Conservation (phyloP, 37 sponge, comb jelly and placozoan genomes). For the Aphrocallistes beatrix region DNA sequence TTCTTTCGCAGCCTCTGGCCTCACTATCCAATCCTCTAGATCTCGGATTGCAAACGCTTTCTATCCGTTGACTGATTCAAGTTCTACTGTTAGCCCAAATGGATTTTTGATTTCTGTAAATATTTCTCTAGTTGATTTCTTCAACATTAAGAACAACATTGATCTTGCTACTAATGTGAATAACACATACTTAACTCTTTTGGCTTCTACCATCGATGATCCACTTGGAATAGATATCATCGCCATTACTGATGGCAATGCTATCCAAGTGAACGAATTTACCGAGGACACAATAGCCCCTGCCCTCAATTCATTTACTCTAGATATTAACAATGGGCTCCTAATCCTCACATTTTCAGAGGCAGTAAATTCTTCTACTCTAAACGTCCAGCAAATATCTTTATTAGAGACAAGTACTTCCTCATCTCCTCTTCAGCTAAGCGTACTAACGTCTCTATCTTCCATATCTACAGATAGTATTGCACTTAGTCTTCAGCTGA, state of each 20-base stretch:
- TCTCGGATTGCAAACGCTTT: background rate
- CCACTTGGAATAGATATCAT: constrained; percentile 48
- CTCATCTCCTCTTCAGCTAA: background rate
- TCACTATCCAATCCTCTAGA: constrained; percentile 48
- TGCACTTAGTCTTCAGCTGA: constrained; percentile 26
- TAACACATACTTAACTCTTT: constrained; percentile 57
- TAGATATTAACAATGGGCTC: constrained; percentile 51
- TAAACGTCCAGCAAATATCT: constrained; percentile 29
- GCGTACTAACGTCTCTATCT: background rate
- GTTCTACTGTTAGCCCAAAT: constrained; percentile 26
- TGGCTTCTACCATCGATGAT: constrained; percentile 58
- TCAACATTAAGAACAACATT: constrained; percentile 41
- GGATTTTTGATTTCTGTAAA: constrained; percentile 40
- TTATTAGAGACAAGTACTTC: constrained; percentile 17
- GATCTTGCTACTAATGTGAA: constrained; percentile 43
- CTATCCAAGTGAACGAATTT: constrained; percentile 30
- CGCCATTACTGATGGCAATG: constrained; percentile 70
- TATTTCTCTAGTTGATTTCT: constrained; percentile 49
- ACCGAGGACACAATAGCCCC: constrained; percentile 37
- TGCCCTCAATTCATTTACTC: constrained; percentile 26
- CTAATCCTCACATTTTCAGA: constrained; percentile 70
- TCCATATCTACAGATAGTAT: constrained; percentile 23
- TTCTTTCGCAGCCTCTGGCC: constrained; percentile 37
- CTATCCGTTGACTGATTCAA: constrained; percentile 47
- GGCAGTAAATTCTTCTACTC: constrained; percentile 38